phyloP scores from a whole-genome alignment of 2,888 invertebrate species.

The Achlya flavicornis region DNA sequence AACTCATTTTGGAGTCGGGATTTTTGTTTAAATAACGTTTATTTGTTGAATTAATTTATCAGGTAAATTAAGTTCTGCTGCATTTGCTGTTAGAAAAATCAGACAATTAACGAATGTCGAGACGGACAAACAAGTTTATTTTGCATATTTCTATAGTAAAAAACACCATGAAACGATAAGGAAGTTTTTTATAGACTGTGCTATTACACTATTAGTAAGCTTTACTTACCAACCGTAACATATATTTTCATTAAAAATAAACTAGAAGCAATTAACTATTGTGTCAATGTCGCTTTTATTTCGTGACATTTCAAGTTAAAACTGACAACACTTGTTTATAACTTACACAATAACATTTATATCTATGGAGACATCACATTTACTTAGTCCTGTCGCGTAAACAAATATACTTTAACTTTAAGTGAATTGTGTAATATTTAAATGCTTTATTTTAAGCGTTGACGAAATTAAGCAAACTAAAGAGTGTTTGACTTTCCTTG shows the following conservation, averaged over 20 bases:
- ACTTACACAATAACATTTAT: background rate
- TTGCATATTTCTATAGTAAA: too few relatives aligned
- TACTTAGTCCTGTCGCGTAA: conserved; percentile 7
- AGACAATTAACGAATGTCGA: too few relatives aligned
- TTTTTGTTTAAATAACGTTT: too few relatives aligned
- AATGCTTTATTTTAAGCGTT: conserved; percentile 5
- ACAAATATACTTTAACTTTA: background rate
- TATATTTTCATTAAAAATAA: background rate
- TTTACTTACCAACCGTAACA: background rate
- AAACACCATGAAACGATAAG: too few relatives aligned
- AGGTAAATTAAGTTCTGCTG: too few relatives aligned
- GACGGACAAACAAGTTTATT: too few relatives aligned
- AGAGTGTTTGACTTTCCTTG: background rate
- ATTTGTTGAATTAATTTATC: too few relatives aligned
- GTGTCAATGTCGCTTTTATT: background rate
- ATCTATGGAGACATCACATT: background rate
- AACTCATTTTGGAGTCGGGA: too few relatives aligned
- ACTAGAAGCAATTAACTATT: background rate
- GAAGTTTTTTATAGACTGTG: too few relatives aligned
- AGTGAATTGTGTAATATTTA: conserved; percentile 11
- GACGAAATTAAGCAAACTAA: background rate
- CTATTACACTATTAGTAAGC: too few relatives aligned
- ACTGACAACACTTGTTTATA: background rate
- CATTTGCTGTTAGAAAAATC: too few relatives aligned
- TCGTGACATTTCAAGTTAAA: background rate